Conservation (phyloP, 2,113 vertebrate genomes). For the Choloepus hoffmanni region DNA sequence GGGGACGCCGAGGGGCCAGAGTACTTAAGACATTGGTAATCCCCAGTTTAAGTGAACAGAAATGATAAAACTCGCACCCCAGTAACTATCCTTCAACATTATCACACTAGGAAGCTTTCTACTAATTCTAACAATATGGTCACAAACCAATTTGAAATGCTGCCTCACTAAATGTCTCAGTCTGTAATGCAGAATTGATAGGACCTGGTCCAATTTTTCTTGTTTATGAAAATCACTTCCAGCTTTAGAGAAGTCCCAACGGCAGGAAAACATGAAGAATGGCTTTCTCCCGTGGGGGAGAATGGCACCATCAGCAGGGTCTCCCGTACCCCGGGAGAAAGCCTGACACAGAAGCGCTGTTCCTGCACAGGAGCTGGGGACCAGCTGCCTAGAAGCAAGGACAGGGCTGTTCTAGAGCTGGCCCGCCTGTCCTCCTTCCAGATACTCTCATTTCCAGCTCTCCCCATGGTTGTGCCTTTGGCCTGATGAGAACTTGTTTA, state of each 20-base stretch:
- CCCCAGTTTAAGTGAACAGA: not conserved
- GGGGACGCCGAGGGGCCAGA: not conserved
- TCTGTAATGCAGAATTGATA: accelerated
- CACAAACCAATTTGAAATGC: not conserved
- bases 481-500: not conserved
- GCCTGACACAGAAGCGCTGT: accelerated
- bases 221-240: not conserved
- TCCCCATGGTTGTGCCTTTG: accelerated
- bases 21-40: accelerated
- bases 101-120: not conserved
- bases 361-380: accelerated
- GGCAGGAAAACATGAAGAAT: not conserved
- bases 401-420: accelerated
- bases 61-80: not conserved
- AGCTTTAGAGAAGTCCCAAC: not conserved
- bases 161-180: not conserved
- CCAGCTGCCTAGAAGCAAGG: not conserved
- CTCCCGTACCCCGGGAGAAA: not conserved
- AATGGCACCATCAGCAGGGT: accelerated
- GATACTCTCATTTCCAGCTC: not conserved
- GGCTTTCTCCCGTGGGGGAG: not conserved
- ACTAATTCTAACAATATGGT: too few species aligned
- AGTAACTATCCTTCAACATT: accelerated
- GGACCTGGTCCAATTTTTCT: accelerated
- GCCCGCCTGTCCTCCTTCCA: not conserved